Base-by-base conservation (phyloP, 2,888 invertebrate species). In the Leucophenga maculata region DNA sequence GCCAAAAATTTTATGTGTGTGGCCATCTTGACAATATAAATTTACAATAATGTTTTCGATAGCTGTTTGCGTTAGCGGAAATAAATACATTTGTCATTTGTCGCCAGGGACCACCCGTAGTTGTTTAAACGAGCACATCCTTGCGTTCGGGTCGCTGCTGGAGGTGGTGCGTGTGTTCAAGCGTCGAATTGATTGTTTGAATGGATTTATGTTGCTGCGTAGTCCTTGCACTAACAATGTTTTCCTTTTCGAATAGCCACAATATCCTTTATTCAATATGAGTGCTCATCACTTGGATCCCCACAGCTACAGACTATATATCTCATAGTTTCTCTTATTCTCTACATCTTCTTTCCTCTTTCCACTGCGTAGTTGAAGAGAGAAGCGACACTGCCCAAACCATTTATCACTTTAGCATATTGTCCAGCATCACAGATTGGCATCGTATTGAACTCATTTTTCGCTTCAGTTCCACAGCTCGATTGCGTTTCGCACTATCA, bases 351-450 rank as follows among this genome's bases (percentile, higher is more conserved):
- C 16, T 48, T 22, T 22, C 13, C 50, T 59, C 44, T 65, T 50
- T 57, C 16, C 60, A 64, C 18, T 54, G 74, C 70, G 65, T 13
- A 8, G 48, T 16, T 13, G 6, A 68, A 62, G 32, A 76, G 74
- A 77, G 76, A 78, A 80, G 60, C 16, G n/a, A 62, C 80, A 80
- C 75, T 82, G 80, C 79, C 79, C 84, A 78, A 79, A 83, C 85
- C 86, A 86, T 86, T 86, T 86, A 86, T 86, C 86, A 86, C 83
- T 85, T 81, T 84, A 85, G 85, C 81, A 86, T 86, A 86, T 86
- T 86, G 86, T 85, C 80, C 80, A 72, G 84, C 77, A 76, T 79
- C 78, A 75, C 71, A 82, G 85, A 86, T 86, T 85, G 85, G 78
- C 79, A 80, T 85, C 79, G 77, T 79, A 77, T 76, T 80, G 83